These are phyloP conservation scores for Macaria liturata DNA, from an alignment of 2,888 invertebrate genomes.

Conservation along the genomic window DNA sequence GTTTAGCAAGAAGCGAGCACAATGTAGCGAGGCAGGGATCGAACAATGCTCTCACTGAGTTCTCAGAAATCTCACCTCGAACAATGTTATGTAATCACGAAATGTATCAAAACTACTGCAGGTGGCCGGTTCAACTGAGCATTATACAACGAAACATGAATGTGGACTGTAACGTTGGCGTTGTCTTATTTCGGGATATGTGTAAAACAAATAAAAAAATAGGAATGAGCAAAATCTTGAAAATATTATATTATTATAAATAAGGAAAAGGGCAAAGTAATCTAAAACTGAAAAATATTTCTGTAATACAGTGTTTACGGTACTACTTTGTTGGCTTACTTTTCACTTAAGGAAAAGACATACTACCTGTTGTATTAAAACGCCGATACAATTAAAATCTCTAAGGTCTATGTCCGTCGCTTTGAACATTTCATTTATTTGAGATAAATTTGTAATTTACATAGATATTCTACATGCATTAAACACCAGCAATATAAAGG, in stretches of 20 bases:
- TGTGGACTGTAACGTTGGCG: neutral
- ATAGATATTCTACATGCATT: neutral
- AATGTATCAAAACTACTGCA: slow-evolving; percentile 5
- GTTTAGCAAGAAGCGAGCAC: slow-evolving; percentile 31
- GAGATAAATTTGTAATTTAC: neutral
- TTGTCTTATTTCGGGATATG: too few species aligned
- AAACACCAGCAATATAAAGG: slow-evolving; percentile 2
- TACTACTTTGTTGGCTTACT: too few species aligned
- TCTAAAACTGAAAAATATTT: too few species aligned
- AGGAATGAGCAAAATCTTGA: too few species aligned
- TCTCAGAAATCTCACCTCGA: slow-evolving; percentile 28
- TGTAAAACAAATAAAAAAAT: neutral
- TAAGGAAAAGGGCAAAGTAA: too few species aligned
- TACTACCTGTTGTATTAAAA: too few species aligned
- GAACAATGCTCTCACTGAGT: slow-evolving; percentile 32
- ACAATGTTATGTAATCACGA: slow-evolving; percentile 16
- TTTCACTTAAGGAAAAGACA: too few species aligned
- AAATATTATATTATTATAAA: too few species aligned
- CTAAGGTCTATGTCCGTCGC: too few species aligned
- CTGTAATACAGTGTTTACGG: too few species aligned
- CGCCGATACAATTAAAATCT: too few species aligned
- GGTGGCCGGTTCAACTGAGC: slow-evolving; percentile 1
- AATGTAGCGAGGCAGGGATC: slow-evolving; percentile 20
- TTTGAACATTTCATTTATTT: neutral
- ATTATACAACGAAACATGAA: slow-evolving; percentile 1